phyloP scores from a whole-genome alignment of 2,888 invertebrate genomes.

The Agrochola macilenta region DNA sequence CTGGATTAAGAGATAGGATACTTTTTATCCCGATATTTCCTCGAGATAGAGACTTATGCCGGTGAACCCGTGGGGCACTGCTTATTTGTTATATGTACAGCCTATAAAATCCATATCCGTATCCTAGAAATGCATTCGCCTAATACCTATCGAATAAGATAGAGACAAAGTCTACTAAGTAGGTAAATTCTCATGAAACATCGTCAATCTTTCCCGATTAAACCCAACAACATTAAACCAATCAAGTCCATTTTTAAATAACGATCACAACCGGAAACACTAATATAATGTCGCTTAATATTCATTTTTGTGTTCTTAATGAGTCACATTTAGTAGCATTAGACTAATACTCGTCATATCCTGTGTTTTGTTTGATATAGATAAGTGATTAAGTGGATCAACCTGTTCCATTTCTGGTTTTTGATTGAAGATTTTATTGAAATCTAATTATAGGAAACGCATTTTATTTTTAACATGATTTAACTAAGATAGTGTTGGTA shows the following conservation, averaged over 20 bases:
- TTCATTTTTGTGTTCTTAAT: conserved; percentile 63
- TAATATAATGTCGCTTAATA: conserved; percentile 57
- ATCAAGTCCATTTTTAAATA: conserved; percentile 45
- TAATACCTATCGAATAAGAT: too few species aligned
- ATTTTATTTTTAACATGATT: conserved; percentile 6
- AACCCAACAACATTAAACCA: conserved; percentile 18
- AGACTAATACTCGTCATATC: conserved; percentile 65
- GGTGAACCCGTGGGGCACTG: too few species aligned
- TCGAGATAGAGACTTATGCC: too few species aligned
- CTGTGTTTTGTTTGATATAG: conserved; percentile 59
- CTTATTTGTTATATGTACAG: too few species aligned
- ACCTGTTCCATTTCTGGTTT: conserved; percentile 36
- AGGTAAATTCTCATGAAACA: background rate
- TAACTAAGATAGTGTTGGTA: background rate
- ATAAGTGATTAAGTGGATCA: conserved; percentile 35
- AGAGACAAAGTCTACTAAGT: too few species aligned
- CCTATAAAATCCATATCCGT: too few species aligned
- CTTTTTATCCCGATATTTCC: too few species aligned
- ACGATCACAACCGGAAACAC: conserved; percentile 60
- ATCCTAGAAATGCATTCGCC: too few species aligned
- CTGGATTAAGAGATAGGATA: too few species aligned
- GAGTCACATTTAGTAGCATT: conserved; percentile 65
- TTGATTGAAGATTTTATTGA: conserved; percentile 1
- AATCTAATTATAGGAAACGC: conserved; percentile 7
- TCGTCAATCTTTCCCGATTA: background rate